Evolutionary conservation across 1,140 invertebrate genomes (phyloP).

Genomic region (Hypsibius dujardini): DNA sequence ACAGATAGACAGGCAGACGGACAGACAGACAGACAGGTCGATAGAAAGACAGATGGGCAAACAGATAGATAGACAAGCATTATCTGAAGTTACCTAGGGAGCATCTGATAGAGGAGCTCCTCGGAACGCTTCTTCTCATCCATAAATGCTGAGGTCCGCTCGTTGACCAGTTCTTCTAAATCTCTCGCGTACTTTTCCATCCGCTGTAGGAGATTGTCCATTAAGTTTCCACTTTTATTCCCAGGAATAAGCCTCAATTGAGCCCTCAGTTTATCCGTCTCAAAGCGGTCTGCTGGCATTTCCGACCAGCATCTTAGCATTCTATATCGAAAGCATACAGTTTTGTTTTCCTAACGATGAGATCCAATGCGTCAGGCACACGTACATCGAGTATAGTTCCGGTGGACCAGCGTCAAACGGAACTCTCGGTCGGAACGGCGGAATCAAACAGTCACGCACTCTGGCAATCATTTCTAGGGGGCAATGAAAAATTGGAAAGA

Average conservation of each 20-base stretch:
- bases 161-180: constrained; percentile 60
- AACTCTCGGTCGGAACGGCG: constrained; percentile 1
- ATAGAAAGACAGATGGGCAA: too few relatives aligned
- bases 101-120: constrained; percentile 62
- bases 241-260: not conserved
- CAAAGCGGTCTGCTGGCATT: constrained; percentile 55
- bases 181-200: constrained; percentile 79
- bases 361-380: not conserved
- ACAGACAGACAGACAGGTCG: too few relatives aligned
- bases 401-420: constrained; percentile 7
- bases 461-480: not conserved
- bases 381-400: not conserved
- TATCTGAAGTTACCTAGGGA: constrained; percentile 35
- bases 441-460: not conserved
- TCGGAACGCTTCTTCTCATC: constrained; percentile 64
- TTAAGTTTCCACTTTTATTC: constrained; percentile 45
- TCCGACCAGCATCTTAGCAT: constrained; percentile 80
- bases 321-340: constrained; percentile 35
- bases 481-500: not conserved
- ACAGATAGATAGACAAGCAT: too few relatives aligned
- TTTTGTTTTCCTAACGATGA: constrained; percentile 41
- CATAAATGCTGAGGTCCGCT: constrained; percentile 63
- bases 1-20: too few relatives aligned
- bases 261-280: not conserved
- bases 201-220: constrained; percentile 59